Evolutionary conservation across 2,113 vertebrate species (phyloP).

Genomic region (human): GRCh38 chr1:38278501-38279000

Average conservation of each 20-base stretch:
- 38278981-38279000: slow-evolving; percentile 9
- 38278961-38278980: not conserved
- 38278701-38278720: not conserved
- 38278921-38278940: not conserved
- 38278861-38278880: not conserved
- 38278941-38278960: not conserved
- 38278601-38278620: not conserved
- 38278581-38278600: not conserved
- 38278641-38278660: not conserved
- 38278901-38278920: not conserved
- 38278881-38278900: not conserved
- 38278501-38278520: not conserved
- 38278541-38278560: not conserved
- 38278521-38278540: not conserved
- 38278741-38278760: not conserved
- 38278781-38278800: not conserved
- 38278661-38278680: not conserved
- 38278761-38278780: not conserved
- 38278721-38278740: not conserved
- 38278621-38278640: not conserved
- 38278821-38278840: not conserved
- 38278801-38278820: not conserved
- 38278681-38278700: not conserved
- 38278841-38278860: not conserved
- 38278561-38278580: not conserved